Conservation (phyloP, 2,888 invertebrate species). For the Halictus ligatus region DNA sequence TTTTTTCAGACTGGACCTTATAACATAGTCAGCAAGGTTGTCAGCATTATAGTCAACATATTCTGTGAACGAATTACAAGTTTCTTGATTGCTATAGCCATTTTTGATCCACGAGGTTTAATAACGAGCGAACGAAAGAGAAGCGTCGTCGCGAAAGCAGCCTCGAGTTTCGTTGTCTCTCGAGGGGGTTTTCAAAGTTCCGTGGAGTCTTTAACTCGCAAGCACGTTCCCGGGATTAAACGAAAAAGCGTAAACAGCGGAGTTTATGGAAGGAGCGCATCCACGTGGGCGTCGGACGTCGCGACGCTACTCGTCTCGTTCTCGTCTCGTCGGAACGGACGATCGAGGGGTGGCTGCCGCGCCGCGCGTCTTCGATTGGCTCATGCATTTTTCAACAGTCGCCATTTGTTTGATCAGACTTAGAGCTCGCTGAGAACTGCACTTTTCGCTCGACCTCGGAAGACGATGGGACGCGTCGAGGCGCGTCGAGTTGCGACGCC, state of each 20-base stretch:
- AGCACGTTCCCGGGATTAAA: constrained; percentile 46
- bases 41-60: too few relatives aligned
- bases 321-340: constrained; percentile 9
- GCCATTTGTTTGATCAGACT: constrained; percentile 74
- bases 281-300: constrained; percentile 20
- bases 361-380: constrained; percentile 66
- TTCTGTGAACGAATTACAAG: too few relatives aligned
- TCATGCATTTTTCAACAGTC: constrained; percentile 75
- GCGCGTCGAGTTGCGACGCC: not conserved
- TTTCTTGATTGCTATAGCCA: too few relatives aligned
- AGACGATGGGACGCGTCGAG: constrained; percentile 14
- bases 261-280: constrained; percentile 10
- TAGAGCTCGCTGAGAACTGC: constrained; percentile 56
- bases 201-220: constrained; percentile 26
- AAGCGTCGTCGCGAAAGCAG: not conserved
- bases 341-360: constrained; percentile 25
- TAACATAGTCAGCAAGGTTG: not conserved
- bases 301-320: not conserved
- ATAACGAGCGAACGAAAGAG: not conserved
- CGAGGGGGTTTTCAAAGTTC: too few relatives aligned
- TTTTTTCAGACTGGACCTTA: not conserved
- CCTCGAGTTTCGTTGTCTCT: not conserved
- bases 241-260: constrained; percentile 46
- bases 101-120: too few relatives aligned
- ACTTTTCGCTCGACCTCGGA: constrained; percentile 56